Base-by-base conservation (phyloP, 1,140 invertebrate genomes). In the Drosophila carrolli region DNA sequence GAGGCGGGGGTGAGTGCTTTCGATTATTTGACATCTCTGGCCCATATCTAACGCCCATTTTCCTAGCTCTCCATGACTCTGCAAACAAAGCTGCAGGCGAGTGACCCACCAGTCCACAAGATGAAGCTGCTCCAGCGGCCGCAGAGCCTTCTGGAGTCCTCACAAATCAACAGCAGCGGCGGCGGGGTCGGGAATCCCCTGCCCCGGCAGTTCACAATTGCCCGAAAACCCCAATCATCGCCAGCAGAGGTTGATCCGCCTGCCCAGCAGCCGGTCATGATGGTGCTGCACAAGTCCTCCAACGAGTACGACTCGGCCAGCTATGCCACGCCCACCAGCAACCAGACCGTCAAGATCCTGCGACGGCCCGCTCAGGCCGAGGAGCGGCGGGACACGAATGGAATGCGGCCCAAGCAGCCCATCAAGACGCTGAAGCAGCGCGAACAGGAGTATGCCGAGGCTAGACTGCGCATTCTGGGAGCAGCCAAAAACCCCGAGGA, bases 381-480 rank as follows among this genome's bases (percentile, higher is more conserved):
- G 7, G 95, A 95, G 56, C 95, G 96, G 75, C 93, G 80, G 16
- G 95, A 95, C 91, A 67, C 73, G 7, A 91, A 86, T 51, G 90
- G 78, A 16, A 68, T 91, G 40, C 77, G 82, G 13, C 94, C 94
- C 48, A 94, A 94, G 72, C 95, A 96, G 85, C 97, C 96, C 40
- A 95, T 96, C 43, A 97, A 97, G 93, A 97, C 96, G 48, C 93
- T 97, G 9, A 95, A 97, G 93, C 97, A 97, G 94, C 94, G 97
- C 81, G 96, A 97, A 93, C 96, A 96, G 82, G 97, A 97, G 91
- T 98, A 98, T 92, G 97, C 97, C 2, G 95, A 97, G 92, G 97
- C 97, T 23, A 94, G 97, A 58, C 94, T 96, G 58, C 93, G 97
- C 78, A 97, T 98, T 88, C 92, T 97, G 72, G 97, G 97, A 11